Conservation (phyloP, 2,888 invertebrate species). For the Dermolepida albohirtum region DNA sequence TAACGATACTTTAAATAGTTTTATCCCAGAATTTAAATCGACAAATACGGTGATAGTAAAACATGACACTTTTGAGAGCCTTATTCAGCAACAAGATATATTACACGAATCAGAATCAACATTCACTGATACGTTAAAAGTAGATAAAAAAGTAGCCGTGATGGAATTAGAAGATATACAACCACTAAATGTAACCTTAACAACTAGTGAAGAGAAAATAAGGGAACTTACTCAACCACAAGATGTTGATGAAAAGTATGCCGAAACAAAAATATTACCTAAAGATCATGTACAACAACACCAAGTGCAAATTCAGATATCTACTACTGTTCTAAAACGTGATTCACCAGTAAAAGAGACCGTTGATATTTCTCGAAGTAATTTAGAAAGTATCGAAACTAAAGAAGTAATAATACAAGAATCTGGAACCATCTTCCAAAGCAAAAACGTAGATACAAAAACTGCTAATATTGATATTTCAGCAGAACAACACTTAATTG, state of each 20-base stretch:
- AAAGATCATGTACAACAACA: conserved; percentile 52
- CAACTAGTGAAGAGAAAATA: conserved; percentile 56
- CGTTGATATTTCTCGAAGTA: conserved; percentile 60
- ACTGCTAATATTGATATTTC: conserved; percentile 64
- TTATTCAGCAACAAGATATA: conserved; percentile 63
- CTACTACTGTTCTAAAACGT: conserved; percentile 60
- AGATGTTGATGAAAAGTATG: conserved; percentile 63
- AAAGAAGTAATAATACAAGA: conserved; percentile 67
- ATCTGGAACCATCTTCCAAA: conserved; percentile 59
- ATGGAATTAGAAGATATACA: conserved; percentile 63
- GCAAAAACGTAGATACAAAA: conserved; percentile 59
- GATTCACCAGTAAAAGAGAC: conserved; percentile 63
- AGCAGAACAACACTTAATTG: conserved; percentile 60
- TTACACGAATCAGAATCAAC: conserved; percentile 66
- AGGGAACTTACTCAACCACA: conserved; percentile 59
- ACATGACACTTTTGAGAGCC: conserved; percentile 64
- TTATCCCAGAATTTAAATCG: conserved; percentile 53
- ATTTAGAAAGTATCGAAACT: conserved; percentile 64
- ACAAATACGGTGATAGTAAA: conserved; percentile 56
- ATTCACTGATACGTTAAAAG: conserved; percentile 55
- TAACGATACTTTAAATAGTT: conserved; percentile 48
- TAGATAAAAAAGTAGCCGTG: conserved; percentile 61
- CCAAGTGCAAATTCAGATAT: conserved; percentile 49
- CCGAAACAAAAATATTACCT: conserved; percentile 60
- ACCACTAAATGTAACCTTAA: conserved; percentile 61